phyloP scores from a whole-genome alignment of 2,888 invertebrate genomes.

The Hylaea fasciaria region DNA sequence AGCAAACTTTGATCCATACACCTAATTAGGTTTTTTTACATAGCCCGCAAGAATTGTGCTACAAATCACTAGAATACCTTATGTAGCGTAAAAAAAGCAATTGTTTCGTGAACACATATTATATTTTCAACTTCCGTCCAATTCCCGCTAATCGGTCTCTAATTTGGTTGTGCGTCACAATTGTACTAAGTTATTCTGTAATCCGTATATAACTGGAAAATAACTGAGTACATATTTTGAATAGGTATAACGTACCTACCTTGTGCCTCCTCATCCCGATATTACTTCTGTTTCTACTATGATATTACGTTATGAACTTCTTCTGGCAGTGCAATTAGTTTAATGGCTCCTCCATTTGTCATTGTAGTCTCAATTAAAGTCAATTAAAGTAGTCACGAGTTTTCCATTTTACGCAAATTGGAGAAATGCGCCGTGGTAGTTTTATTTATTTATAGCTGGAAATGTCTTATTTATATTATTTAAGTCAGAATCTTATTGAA shows the following conservation, averaged over 20 bases:
- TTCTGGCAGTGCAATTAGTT: not conserved
- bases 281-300: too few relatives aligned
- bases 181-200: too few relatives aligned
- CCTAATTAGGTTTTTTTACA: too few relatives aligned
- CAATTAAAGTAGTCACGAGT: not conserved
- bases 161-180: conserved; percentile 22
- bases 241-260: too few relatives aligned
- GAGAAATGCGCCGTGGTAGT: too few relatives aligned
- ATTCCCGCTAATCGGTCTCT: conserved; percentile 7
- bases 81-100: not conserved
- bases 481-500: too few relatives aligned
- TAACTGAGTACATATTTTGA: conserved; percentile 5
- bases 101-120: conserved; percentile 3
- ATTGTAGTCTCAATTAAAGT: not conserved
- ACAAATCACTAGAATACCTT: too few relatives aligned
- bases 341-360: not conserved
- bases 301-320: not conserved
- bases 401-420: not conserved
- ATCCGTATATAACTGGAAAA: conserved; percentile 17
- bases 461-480: too few relatives aligned
- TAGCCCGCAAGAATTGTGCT: too few relatives aligned
- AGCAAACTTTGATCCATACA: too few relatives aligned
- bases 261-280: not conserved
- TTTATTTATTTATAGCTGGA: too few relatives aligned
- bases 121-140: conserved; percentile 20